These are phyloP conservation scores for Globodera rostochiensis DNA, from an alignment of 1,140 invertebrate species.

Conservation along the genomic window DNA sequence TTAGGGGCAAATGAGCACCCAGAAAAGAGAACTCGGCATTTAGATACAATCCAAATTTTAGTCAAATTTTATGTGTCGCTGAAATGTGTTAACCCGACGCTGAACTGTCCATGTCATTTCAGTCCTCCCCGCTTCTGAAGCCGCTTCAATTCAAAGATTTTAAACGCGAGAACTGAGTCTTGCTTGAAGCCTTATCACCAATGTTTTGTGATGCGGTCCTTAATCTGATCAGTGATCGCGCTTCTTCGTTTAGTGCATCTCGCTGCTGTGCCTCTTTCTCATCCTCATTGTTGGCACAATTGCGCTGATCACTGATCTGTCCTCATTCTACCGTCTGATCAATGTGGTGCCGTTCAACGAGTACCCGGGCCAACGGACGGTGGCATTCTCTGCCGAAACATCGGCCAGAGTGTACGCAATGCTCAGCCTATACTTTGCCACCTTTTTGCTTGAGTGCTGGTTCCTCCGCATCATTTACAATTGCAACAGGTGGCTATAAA, in stretches of 20 bases:
- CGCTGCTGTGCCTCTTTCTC: constrained; percentile 49
- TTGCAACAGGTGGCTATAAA: constrained; percentile 28
- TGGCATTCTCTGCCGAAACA: constrained; percentile 49
- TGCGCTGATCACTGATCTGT: constrained; percentile 55
- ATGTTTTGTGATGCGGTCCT: no score
- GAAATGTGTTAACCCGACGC: no score
- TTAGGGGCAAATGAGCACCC: no score
- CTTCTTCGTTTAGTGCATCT: constrained; percentile 47
- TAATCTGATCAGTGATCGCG: no score
- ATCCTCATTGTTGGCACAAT: constrained; percentile 55
- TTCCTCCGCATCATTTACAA: constrained; percentile 63
- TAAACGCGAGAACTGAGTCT: no score
- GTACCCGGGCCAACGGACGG: constrained; percentile 51
- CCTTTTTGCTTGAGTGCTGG: constrained; percentile 49
- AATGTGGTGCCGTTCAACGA: constrained; percentile 62
- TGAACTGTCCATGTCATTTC: no score
- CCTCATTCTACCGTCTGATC: constrained; percentile 59
- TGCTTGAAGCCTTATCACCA: no score
- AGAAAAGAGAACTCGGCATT: no score
- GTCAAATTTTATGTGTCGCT: no score
- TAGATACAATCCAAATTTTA: no score
- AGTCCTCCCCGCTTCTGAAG: no score
- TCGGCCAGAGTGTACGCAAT: constrained; percentile 51
- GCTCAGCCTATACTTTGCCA: constrained; percentile 42
- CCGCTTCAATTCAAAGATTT: no score